phyloP scores from a whole-genome alignment of 1,140 invertebrate species.

The Drosophila tristis region DNA sequence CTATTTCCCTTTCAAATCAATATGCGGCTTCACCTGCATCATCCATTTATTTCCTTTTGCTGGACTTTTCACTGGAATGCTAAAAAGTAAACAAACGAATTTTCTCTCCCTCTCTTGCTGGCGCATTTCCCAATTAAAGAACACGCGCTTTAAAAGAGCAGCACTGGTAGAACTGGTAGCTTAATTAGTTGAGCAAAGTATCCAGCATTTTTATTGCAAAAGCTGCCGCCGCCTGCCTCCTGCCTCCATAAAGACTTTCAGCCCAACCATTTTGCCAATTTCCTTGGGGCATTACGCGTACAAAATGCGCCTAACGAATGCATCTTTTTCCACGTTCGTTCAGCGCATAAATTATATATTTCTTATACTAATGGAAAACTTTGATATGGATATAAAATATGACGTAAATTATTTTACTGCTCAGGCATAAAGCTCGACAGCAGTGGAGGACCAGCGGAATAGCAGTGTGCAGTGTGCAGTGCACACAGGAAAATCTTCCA shows the following conservation, averaged over 20 bases:
- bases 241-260: no score
- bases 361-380: conserved; percentile 48
- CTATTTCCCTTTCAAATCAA: no score
- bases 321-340: conserved; percentile 10
- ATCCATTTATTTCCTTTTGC: no score
- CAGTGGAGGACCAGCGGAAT: conserved; percentile 1
- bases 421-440: conserved; percentile 23
- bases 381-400: conserved; percentile 49
- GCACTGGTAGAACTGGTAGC: no score
- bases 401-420: conserved; percentile 34
- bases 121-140: not conserved
- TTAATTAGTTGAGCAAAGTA: no score
- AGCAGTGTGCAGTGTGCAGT: not conserved
- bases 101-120: not conserved
- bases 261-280: no score
- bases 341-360: conserved; percentile 52
- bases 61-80: no score
- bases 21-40: no score
- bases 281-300: not conserved
- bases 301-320: conserved; percentile 23
- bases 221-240: no score
- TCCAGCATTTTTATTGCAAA: no score
- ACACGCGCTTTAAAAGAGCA: no score
- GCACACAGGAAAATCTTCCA: conserved; percentile 4
- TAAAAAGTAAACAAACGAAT: no score